Conservation (phyloP, 2,888 invertebrate genomes). For the Leptogaster cylindrica region DNA sequence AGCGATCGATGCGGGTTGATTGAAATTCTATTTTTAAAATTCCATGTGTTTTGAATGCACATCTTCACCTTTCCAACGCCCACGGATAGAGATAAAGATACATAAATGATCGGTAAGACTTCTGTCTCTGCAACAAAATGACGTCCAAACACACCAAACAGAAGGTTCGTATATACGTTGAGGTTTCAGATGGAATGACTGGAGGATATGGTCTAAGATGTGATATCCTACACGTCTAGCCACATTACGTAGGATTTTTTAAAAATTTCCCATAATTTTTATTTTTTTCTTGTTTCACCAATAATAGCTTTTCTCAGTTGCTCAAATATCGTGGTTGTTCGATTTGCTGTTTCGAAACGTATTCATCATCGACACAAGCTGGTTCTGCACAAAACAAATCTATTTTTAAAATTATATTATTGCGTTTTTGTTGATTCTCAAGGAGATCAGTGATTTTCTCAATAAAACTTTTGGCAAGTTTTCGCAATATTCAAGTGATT, state of each 20-base stretch:
- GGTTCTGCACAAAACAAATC: too few relatives aligned
- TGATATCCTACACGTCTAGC: too few relatives aligned
- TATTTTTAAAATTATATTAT: not conserved
- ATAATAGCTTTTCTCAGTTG: not conserved
- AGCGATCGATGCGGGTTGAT: not conserved
- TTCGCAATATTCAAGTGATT: too few relatives aligned
- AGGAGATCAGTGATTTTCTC: too few relatives aligned
- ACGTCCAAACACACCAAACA: conserved; percentile 20
- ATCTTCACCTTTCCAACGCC: conserved; percentile 33
- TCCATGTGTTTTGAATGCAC: conserved; percentile 32
- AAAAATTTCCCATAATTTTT: conserved; percentile 14
- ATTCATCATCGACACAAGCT: too few relatives aligned
- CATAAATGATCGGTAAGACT: conserved; percentile 24
- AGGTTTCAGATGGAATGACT: conserved; percentile 1
- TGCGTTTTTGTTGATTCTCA: not conserved
- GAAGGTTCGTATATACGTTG: conserved; percentile 33
- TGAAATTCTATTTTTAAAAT: conserved; percentile 30
- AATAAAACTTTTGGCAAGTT: too few relatives aligned
- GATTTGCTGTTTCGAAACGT: too few relatives aligned
- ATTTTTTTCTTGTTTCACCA: not conserved
- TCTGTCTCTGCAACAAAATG: conserved; percentile 19
- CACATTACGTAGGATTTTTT: too few relatives aligned
- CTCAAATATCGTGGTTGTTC: too few relatives aligned
- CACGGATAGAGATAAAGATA: conserved; percentile 32
- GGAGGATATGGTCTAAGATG: too few relatives aligned